Evolutionary conservation across 2,113 vertebrate species (phyloP).

Genomic region (Hippocampus zosterae): DNA sequence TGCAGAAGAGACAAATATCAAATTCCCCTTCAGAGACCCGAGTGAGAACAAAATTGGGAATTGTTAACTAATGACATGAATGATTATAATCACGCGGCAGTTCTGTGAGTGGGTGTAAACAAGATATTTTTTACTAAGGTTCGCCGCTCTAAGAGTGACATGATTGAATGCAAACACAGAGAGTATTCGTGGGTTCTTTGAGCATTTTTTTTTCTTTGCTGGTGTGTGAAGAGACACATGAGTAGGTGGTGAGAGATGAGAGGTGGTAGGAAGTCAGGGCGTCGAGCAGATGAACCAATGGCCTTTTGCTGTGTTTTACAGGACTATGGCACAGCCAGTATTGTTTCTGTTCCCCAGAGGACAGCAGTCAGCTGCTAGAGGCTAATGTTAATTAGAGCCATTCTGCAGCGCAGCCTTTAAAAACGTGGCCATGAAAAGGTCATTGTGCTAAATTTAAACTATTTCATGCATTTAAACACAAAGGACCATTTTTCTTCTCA

Average conservation of each 20-base stretch:
- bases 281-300: constrained; percentile 61
- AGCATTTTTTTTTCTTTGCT: constrained; percentile 16
- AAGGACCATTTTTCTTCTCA: constrained; percentile 4
- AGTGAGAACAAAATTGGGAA: neutral
- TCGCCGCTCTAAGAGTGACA: constrained; percentile 18
- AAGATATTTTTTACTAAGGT: neutral
- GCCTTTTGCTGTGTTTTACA: constrained; percentile 68
- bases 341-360: constrained; percentile 61
- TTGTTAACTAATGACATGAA: neutral
- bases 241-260: constrained; percentile 10
- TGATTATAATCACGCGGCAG: neutral
- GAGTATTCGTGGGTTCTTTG: constrained; percentile 26
- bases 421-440: constrained; percentile 66
- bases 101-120: neutral
- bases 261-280: neutral
- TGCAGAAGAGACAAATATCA: neutral
- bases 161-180: constrained; percentile 26
- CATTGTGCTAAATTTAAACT: constrained; percentile 61
- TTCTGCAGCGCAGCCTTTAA: constrained; percentile 61
- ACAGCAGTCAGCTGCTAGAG: constrained; percentile 61
- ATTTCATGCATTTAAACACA: constrained; percentile 54
- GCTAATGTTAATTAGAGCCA: constrained; percentile 72
- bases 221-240: constrained; percentile 25
- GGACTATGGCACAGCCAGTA: constrained; percentile 39
- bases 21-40: neutral